Base-by-base conservation (phyloP, 2,888 invertebrate species). In the Tetragonisca angustula region DNA sequence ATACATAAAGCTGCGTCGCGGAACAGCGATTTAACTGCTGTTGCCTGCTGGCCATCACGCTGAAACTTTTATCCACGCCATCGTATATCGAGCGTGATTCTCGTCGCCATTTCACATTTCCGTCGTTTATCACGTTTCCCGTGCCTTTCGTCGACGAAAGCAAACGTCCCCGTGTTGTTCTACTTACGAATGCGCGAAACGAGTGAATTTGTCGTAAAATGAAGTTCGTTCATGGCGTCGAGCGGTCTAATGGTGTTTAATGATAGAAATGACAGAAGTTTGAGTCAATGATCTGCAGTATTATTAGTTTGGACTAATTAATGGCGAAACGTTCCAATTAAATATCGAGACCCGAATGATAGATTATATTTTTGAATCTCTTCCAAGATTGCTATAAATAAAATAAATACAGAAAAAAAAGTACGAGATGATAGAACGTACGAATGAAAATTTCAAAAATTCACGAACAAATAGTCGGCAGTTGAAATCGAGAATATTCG, bases 1-100 rank as follows among this genome's bases (percentile, higher is more conserved):
- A 65, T 70, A 79, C 70, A 69, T 59, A 74, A 79, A 79, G 50
- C 59, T 67, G 68, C 68, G 54, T 54, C 72, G 78, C 78, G 78
- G 59, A 67, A 81, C 65, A 69, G 15, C 79, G 79, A 69, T 79
- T 81, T 69, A 69, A 79, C 73, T 62, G 64, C 36, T 21, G 49
- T 19, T 36, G n/a, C 65, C 52, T 50, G 67, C 19, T 13, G 36
- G 24, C 36, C 75, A 67, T 67, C 50, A 24, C 32, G 15, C 62
- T 50, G n/a, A 67, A 61, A 68, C 43, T 68, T 68, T 75, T 67
- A 49, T 56, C 24, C 78, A 52, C 24, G 32, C 32, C n/a, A 17
- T n/a, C 21, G 36, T 67, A n/a, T 1, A 67, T 24, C 19, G 2
- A 9, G n/a, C 27, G 50, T 43, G 24, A 50, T 50, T 24, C 50